Percentiles rank a stretch among this genome's conserved stretches.
Evolutionary conservation across 2,888 invertebrate species (phyloP).

Genomic region (Eledona agricola): DNA sequence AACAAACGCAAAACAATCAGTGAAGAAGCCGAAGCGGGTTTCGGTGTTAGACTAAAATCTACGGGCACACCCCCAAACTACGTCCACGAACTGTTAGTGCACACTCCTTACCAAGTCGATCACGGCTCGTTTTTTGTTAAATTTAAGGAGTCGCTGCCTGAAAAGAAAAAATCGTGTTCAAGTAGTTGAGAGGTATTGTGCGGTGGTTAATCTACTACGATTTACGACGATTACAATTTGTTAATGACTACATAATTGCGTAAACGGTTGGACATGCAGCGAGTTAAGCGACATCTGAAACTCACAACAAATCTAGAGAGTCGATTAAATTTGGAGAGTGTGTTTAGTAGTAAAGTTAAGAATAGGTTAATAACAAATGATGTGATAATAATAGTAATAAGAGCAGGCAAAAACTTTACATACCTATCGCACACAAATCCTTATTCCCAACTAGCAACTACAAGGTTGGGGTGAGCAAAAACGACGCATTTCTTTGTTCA

Average conservation of each 20-base stretch:
- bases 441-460: slow-evolving; percentile 24
- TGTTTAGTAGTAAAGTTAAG: slow-evolving; percentile 48
- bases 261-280: slow-evolving; percentile 19
- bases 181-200: slow-evolving; percentile 22
- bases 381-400: slow-evolving; percentile 30
- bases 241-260: slow-evolving; percentile 15
- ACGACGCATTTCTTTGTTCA: slow-evolving; percentile 43
- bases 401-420: slow-evolving; percentile 46
- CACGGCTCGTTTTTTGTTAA: slow-evolving; percentile 1
- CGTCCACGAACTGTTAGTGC: slow-evolving; percentile 14
- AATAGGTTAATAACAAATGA: slow-evolving; percentile 41
- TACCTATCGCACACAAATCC: slow-evolving; percentile 44
- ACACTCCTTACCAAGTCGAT: slow-evolving; percentile 5
- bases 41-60: neutral
- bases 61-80: slow-evolving; percentile 28
- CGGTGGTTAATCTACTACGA: neutral
- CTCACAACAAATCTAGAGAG: slow-evolving; percentile 60
- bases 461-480: slow-evolving; percentile 23
- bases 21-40: neutral
- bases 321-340: slow-evolving; percentile 40
- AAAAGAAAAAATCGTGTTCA: slow-evolving; percentile 2
- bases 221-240: slow-evolving; percentile 3
- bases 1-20: slow-evolving; percentile 8
- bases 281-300: slow-evolving; percentile 55
- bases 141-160: neutral